Conservation (phyloP, 1,140 invertebrate species). For the Drosophila neocordata region DNA sequence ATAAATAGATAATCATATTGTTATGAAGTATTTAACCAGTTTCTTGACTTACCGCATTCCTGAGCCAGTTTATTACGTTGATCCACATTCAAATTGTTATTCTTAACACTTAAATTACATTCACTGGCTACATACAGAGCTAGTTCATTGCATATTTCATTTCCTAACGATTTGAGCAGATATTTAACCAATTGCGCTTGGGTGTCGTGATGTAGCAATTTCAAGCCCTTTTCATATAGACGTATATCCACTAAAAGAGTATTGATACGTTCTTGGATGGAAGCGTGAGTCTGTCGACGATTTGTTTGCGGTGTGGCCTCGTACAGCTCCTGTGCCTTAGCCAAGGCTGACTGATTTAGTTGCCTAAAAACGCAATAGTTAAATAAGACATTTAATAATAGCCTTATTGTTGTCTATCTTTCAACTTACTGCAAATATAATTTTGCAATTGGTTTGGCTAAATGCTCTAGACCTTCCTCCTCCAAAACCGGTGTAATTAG, state of each 20-base stretch:
- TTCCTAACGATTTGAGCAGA: conserved; percentile 91
- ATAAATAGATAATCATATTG: too few species aligned
- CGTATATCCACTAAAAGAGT: conserved; percentile 89
- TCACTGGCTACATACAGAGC: conserved; percentile 88
- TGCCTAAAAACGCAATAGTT: conserved; percentile 54
- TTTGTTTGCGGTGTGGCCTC: conserved; percentile 88
- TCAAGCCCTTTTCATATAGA: conserved; percentile 94
- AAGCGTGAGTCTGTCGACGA: conserved; percentile 89
- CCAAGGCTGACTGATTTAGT: conserved; percentile 83
- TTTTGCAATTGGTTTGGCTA: conserved; percentile 85
- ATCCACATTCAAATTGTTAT: conserved; percentile 86
- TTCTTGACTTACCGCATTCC: conserved; percentile 82
- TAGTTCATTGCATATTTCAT: conserved; percentile 92
- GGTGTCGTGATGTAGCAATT: conserved; percentile 84
- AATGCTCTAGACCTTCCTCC: conserved; percentile 86
- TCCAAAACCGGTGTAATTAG: conserved; percentile 86
- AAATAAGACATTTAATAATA: neutral
- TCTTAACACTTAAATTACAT: conserved; percentile 85
- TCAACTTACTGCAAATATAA: conserved; percentile 83
- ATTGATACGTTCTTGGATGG: conserved; percentile 92
- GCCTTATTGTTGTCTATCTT: conserved; percentile 17
- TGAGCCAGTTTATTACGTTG: conserved; percentile 87
- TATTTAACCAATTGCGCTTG: conserved; percentile 90
- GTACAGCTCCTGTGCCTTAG: conserved; percentile 87
- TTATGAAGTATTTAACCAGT: too few species aligned